phyloP scores from a whole-genome alignment of 2,888 invertebrate species.

The Cyclophora punctaria region DNA sequence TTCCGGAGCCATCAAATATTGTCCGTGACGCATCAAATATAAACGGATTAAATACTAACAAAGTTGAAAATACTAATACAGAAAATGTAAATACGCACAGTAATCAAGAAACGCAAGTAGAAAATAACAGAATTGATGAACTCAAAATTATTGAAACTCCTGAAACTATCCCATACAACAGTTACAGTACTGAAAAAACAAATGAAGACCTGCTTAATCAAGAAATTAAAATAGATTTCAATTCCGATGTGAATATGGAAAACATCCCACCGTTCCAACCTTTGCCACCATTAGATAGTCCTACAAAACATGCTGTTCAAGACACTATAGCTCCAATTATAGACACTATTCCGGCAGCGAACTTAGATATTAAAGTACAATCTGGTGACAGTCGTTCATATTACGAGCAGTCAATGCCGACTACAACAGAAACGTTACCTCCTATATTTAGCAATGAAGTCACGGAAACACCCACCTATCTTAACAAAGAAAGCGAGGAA shows the following conservation, averaged over 20 bases:
- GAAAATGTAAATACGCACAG: background rate
- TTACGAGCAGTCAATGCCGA: slow-evolving; percentile 10
- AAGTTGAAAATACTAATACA: background rate
- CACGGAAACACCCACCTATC: background rate
- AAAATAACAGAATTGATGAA: background rate
- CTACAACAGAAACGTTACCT: slow-evolving; percentile 22
- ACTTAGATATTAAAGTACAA: slow-evolving; percentile 1
- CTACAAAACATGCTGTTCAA: background rate
- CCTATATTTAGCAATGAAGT: slow-evolving; percentile 17
- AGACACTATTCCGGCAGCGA: background rate
- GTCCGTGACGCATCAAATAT: background rate
- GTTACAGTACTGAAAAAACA: no score
- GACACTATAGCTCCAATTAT: background rate
- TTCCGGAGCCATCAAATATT: slow-evolving; percentile 1
- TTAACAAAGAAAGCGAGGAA: no score
- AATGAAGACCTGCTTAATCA: no score
- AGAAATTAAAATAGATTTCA: no score
- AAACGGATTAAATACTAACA: background rate
- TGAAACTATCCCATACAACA: no score
- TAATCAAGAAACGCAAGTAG: background rate
- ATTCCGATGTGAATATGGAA: no score
- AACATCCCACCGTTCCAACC: slow-evolving; percentile 9
- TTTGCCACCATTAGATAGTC: slow-evolving; percentile 5
- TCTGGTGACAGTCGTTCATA: slow-evolving; percentile 8
- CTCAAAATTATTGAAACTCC: no score